Evolutionary conservation across 2,113 vertebrate species (phyloP).

Genomic region (Apus apus): DNA sequence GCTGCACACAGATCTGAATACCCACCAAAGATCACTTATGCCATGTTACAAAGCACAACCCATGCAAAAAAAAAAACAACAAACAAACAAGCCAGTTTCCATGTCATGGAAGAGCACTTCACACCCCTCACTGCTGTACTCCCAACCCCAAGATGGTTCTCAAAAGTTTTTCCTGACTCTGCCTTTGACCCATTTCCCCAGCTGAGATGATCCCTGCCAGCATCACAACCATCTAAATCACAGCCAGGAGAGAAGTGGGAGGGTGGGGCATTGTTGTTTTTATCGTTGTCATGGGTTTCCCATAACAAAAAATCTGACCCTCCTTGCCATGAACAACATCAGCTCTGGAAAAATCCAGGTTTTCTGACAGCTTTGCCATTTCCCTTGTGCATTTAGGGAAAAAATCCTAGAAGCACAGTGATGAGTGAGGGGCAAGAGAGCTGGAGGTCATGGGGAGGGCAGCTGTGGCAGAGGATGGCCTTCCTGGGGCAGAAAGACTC

Average conservation of each 20-base stretch:
- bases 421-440: not conserved
- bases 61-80: too few relatives aligned
- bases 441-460: not conserved
- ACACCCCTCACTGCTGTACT: not conserved
- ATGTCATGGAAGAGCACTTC: fast-evolving
- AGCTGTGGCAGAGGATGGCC: not conserved
- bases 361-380: not conserved
- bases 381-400: not conserved
- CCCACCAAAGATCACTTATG: not conserved
- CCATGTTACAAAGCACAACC: not conserved
- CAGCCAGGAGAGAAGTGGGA: not conserved
- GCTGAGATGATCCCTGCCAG: fast-evolving
- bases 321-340: not conserved
- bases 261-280: not conserved
- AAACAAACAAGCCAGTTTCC: not conserved
- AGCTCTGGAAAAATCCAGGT: not conserved
- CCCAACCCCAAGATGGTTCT: not conserved
- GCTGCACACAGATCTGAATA: not conserved
- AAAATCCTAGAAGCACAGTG: not conserved
- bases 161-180: not conserved
- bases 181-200: not conserved
- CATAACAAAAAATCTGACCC: not conserved
- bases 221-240: not conserved
- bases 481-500: not conserved
- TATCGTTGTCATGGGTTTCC: not conserved